A percentile compares a stretch with the other conserved stretches of the same genome.
These are phyloP conservation scores for Pseudomyrmex cubaensis DNA, from an alignment of 1,140 invertebrate genomes.

Conservation along the genomic window DNA sequence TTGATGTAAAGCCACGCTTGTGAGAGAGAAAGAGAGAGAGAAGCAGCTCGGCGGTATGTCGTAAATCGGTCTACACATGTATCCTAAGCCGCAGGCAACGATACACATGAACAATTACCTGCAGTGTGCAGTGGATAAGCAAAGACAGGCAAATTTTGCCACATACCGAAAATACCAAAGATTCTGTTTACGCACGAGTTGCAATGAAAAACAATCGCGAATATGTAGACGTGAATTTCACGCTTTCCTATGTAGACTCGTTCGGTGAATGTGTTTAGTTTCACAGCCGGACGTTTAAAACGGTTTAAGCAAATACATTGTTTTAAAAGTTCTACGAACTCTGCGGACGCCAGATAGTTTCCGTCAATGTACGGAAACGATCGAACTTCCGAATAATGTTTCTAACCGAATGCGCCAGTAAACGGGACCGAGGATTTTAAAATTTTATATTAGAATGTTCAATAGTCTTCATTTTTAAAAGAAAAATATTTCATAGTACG, in stretches of 20 bases:
- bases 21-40: not conserved
- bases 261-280: slow-evolving; percentile 42
- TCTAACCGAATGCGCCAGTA: not conserved
- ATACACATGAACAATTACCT: slow-evolving; percentile 32
- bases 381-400: slow-evolving; percentile 1
- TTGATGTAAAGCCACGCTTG: slow-evolving; percentile 21
- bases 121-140: not conserved
- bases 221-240: slow-evolving; percentile 8
- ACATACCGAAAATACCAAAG: slow-evolving; percentile 11
- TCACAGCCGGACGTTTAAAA: slow-evolving; percentile 42
- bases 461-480: not conserved
- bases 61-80: slow-evolving; percentile 18
- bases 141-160: slow-evolving; percentile 32
- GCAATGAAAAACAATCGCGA: slow-evolving; percentile 22
- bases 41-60: not conserved
- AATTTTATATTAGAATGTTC: not conserved
- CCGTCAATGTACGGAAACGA: not conserved
- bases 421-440: not conserved
- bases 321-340: slow-evolving; percentile 19
- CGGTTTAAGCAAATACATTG: slow-evolving; percentile 17
- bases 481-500: no score
- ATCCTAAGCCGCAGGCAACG: slow-evolving; percentile 18
- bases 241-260: not conserved
- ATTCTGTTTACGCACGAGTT: slow-evolving; percentile 10
- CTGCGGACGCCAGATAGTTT: not conserved